phyloP scores from a whole-genome alignment of 2,888 invertebrate species.

The Holacanthella duospinosa region DNA sequence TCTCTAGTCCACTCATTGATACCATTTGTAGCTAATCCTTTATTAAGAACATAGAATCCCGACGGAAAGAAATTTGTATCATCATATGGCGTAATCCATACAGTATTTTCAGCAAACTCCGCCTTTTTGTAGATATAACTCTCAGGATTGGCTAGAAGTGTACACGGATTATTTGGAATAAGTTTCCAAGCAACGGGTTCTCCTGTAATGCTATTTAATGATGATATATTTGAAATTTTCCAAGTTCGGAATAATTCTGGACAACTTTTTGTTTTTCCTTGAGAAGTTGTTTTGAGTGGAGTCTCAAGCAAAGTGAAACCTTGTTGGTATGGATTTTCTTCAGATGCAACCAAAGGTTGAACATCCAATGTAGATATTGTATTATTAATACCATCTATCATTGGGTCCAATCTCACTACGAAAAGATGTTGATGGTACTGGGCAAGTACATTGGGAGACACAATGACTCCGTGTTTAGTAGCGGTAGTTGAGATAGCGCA shows the following conservation, averaged over 20 bases:
- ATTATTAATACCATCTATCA: constrained; percentile 28
- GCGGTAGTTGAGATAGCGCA: background rate
- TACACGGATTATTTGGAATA: constrained; percentile 19
- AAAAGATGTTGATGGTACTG: constrained; percentile 35
- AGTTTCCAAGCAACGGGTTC: constrained; percentile 32
- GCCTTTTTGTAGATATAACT: constrained; percentile 29
- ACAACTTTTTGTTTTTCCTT: constrained; percentile 7
- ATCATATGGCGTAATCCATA: constrained; percentile 30
- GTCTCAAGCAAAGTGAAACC: constrained; percentile 27
- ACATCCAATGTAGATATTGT: constrained; percentile 23
- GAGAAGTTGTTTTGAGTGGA: constrained; percentile 12
- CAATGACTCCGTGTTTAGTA: constrained; percentile 7
- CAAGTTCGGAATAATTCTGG: constrained; percentile 22
- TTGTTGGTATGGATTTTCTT: constrained; percentile 27
- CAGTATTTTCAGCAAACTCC: constrained; percentile 23
- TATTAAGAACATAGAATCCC: constrained; percentile 22
- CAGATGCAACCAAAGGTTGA: constrained; percentile 15
- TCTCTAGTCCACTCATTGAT: constrained; percentile 7
- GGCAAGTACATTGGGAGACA: constrained; percentile 19
- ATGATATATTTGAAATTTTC: constrained; percentile 25
- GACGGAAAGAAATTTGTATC: constrained; percentile 21
- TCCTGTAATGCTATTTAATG: constrained; percentile 25
- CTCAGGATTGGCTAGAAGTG: constrained; percentile 17
- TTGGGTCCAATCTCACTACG: constrained; percentile 24
- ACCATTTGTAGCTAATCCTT: constrained; percentile 25